phyloP scores from a whole-genome alignment of 2,113 vertebrate genomes.

The Nothoprocta perdicaria region DNA sequence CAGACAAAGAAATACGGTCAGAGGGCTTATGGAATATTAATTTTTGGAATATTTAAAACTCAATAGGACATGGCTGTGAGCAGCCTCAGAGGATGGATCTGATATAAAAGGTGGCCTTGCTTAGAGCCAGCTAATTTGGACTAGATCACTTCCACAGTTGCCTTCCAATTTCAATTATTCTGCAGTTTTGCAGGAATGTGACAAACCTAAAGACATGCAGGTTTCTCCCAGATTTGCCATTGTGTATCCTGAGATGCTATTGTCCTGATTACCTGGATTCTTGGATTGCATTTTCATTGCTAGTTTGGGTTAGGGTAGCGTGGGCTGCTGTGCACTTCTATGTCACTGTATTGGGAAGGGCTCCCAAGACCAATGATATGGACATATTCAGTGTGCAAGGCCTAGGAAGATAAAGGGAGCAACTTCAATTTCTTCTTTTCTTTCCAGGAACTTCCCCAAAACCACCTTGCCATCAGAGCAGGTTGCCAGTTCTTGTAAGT shows the following conservation, averaged over 20 bases:
- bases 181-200: neutral
- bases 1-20: neutral
- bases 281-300: neutral
- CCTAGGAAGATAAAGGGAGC: neutral
- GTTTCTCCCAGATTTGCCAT: neutral
- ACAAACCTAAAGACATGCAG: too few species aligned
- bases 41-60: neutral
- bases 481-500: neutral
- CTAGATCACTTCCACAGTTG: neutral
- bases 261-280: neutral
- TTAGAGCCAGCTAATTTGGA: neutral
- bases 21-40: neutral
- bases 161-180: neutral
- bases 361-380: neutral
- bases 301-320: neutral
- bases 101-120: neutral
- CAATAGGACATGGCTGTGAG: neutral
- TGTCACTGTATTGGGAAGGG: neutral
- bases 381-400: too few species aligned
- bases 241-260: neutral
- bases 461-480: rapidly evolving
- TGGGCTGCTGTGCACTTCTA: neutral
- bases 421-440: neutral
- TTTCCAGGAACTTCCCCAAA: neutral
- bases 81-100: neutral